Evolutionary conservation across 35 echinoderm and acorn worm species (phyloP).

Genomic region (Ophiothrix spiculata): DNA sequence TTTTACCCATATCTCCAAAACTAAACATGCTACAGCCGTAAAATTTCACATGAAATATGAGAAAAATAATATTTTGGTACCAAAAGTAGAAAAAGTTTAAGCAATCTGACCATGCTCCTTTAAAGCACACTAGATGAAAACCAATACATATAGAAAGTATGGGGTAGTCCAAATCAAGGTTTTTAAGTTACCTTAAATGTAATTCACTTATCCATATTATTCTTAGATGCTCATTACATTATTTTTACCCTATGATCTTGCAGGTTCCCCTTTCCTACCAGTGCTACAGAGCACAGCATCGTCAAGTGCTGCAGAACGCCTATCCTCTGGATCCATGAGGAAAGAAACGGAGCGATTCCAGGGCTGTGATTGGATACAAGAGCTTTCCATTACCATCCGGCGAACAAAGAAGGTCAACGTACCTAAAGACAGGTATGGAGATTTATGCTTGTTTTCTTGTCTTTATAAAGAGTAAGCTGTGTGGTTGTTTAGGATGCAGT

Average conservation of each 20-base stretch:
- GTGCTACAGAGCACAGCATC: constrained; percentile 58
- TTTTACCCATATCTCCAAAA: no score
- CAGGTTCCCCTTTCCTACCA: constrained; percentile 33
- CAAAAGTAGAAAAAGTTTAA: no score
- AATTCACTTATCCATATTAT: not conserved
- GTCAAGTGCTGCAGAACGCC: constrained; percentile 62
- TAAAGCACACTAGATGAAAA: no score
- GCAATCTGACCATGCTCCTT: no score
- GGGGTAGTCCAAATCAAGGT: no score
- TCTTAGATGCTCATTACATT: not conserved
- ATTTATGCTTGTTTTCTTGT: not conserved
- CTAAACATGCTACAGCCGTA: no score
- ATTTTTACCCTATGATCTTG: not conserved
- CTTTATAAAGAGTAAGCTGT: not conserved
- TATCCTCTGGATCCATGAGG: constrained; percentile 50
- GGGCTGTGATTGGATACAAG: constrained; percentile 95
- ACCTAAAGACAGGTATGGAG: constrained; percentile 34
- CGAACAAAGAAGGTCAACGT: constrained; percentile 76
- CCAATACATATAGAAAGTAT: no score
- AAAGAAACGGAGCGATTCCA: constrained; percentile 72
- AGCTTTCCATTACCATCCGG: constrained; percentile 90
- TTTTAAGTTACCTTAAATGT: no score
- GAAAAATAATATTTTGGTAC: no score
- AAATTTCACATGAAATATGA: no score
- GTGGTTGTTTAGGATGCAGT: not conserved